These are phyloP conservation scores for Troilus luridus DNA, from an alignment of 2,888 invertebrate genomes.

Conservation along the genomic window DNA sequence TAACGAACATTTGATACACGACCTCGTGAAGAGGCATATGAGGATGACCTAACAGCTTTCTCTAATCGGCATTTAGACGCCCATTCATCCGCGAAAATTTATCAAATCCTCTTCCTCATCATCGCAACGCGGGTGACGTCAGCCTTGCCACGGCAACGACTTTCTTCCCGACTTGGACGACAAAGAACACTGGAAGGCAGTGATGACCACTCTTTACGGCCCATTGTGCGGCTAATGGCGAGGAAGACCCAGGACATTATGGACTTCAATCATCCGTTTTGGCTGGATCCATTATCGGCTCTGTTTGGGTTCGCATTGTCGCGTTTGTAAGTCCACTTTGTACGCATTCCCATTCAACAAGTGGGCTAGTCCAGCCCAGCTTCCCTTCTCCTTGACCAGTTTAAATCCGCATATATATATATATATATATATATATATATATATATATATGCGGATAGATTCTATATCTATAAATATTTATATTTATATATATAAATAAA, in stretches of 20 bases:
- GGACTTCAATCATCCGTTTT: constrained; percentile 11
- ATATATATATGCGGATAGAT: too few species aligned
- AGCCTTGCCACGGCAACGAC: neutral
- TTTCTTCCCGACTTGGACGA: neutral
- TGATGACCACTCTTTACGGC: neutral
- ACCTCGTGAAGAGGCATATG: neutral
- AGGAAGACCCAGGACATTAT: neutral
- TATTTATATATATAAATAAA: too few species aligned
- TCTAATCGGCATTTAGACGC: constrained; percentile 10
- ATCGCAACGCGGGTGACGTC: neutral
- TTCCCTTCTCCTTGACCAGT: neutral
- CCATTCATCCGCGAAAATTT: constrained; percentile 17
- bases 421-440: too few species aligned
- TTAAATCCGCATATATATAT: too few species aligned
- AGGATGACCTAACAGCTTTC: constrained; percentile 9
- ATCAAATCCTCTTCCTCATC: constrained; percentile 12
- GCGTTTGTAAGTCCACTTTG: neutral
- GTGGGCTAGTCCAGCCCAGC: neutral
- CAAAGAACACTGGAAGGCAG: constrained; percentile 17
- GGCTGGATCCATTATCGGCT: neutral
- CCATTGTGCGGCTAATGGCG: neutral
- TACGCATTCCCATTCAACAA: neutral
- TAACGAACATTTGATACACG: neutral
- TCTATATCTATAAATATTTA: too few species aligned
- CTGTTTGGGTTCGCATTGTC: neutral